Evolutionary conservation across 1,140 invertebrate genomes (phyloP), one percentile per base, ranked within the genome.

Genomic region (Drosophila virilis): DNA sequence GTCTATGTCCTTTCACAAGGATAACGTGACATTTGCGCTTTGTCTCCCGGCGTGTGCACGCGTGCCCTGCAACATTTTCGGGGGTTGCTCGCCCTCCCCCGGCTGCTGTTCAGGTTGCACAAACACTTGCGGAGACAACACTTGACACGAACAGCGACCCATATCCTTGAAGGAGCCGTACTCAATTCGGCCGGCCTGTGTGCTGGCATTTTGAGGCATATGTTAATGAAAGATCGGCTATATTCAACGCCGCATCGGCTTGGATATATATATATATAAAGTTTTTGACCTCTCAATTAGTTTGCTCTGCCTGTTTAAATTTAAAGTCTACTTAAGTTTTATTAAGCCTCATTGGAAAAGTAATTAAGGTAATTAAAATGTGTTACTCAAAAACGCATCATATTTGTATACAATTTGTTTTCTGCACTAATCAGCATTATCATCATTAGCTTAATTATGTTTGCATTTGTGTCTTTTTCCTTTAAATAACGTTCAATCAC

Each of bases 1-100:
- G 52, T 28, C 22, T 73, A 70, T 71, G 77, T 85, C 65, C 77
- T 77, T 85, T 70, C 73, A 71, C 60, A 65, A 52, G 68, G 57
- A 80, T 80, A 77, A 77, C 80, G 81, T 69, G 80, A 84, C 77
- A 62, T 80, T 81, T 61, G 64, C 74, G 46, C 80, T 82, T 83
- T 82, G 79, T 82, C 45, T 52, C 33, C 42, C 51, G 60, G 8
- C 51, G 55, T 50, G 57, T 52, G 48, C 15, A 9, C 35, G 40
- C 28, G 51, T 46, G 32, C 55, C 32, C 22, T 40, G 52, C 52
- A 55, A 32, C 55, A 40, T 17, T 46, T 35, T 46, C 13, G 13
- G 45, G 58, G 58, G 8, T 43, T 10, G 55, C 13, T 9, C 13
- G 55, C n/a, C 12, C 22, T 5, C 0, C 0, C 3, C 22, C 22